Evolutionary conservation across 2,888 invertebrate genomes (phyloP), one percentile per base, ranked within the genome.

Genomic region (Argyresthia albistria): DNA sequence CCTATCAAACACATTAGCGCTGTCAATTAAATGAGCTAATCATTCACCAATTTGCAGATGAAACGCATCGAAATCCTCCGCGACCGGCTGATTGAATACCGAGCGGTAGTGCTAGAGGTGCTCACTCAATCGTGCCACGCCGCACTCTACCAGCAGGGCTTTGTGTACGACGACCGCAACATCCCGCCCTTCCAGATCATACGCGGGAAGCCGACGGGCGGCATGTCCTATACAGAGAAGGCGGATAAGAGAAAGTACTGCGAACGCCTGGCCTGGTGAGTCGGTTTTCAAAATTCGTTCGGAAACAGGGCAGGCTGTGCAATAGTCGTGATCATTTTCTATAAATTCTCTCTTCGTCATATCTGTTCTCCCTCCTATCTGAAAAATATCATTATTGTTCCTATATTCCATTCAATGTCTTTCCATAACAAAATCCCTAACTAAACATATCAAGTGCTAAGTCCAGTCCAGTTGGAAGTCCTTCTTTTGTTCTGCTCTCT

Each of bases 181-280:
- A 68, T 86, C 56, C 78, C 81, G 3, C 83, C 84, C 0, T 81
- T 76, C 43, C 75, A 76, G 58, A 79, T 90, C 0, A 84, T 90
- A 7, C 65, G 89, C n/a, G 90, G 90, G 35, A 90, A 89, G 65
- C 89, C 90, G 54, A 88, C 89, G 0, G 90, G 90, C 15, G 93
- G 93, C 59, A 93, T 95, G 91, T 93, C 95, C 4, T 97, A 95
- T 69, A 95, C 95, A 50, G 95, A 96, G 66, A 95, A 96, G 66
- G 94, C 95, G 0, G 92, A 92, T 63, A 97, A 97, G 67, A 89
- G 94, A 57, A 91, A 92, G 60, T 94, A 93, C 69, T 96, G 96
- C 67, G 91, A 91, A 67, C 86, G 95, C 56, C 84, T 97, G 1
- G 91, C 95, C 42, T 90, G 93, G 96, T 96, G 84, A 11, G 15